Conservation (phyloP, 2,797 vertebrate genomes). For the Ataeniobius toweri region DNA sequence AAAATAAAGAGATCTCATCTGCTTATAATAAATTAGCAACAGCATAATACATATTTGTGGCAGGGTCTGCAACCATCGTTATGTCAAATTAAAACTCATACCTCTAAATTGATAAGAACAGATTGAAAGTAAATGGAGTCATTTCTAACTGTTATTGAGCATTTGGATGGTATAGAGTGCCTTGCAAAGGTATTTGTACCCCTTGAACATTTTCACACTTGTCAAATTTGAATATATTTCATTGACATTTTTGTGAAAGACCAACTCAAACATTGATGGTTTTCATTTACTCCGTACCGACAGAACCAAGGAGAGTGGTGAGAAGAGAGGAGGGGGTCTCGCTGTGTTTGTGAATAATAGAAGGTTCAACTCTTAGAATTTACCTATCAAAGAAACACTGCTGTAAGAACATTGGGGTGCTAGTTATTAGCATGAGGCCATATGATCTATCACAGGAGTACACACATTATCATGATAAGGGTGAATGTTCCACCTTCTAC, state of each 20-base stretch:
- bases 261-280: neutral
- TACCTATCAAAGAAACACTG: too few relatives aligned
- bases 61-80: constrained; percentile 7
- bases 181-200: neutral
- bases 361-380: too few relatives aligned
- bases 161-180: neutral
- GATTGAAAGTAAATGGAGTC: neutral
- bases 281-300: too few relatives aligned
- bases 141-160: neutral
- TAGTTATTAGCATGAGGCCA: too few relatives aligned
- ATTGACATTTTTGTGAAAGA: neutral
- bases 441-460: too few relatives aligned
- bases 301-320: too few relatives aligned
- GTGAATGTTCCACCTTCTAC: too few relatives aligned
- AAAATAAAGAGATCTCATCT: constrained; percentile 28
- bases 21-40: constrained; percentile 17
- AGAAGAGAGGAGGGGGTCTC: too few relatives aligned
- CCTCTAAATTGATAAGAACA: neutral
- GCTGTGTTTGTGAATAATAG: too few relatives aligned
- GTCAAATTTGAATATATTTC: neutral
- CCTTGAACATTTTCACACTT: neutral
- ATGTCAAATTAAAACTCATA: neutral
- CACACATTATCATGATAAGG: too few relatives aligned
- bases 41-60: neutral
- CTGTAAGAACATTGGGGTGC: too few relatives aligned